Conservation (phyloP, 2,888 invertebrate genomes). For the Perizoma affinitatum region DNA sequence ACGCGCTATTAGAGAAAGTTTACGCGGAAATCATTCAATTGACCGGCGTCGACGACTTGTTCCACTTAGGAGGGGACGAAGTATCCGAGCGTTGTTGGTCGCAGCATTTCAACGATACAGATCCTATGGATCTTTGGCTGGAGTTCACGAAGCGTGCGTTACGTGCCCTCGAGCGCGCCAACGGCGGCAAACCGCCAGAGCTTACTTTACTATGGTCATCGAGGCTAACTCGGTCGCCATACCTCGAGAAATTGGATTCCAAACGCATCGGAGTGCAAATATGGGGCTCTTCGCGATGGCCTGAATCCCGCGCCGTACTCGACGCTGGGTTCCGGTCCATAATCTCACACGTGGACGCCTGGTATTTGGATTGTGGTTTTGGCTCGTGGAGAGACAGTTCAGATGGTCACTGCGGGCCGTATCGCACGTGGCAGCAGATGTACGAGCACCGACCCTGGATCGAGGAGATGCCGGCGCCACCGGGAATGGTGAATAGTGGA, state of each 20-base stretch:
- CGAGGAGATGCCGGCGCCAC: conserved; percentile 53
- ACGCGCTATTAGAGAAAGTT: conserved; percentile 88
- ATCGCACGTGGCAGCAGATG: conserved; percentile 93
- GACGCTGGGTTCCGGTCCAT: conserved; percentile 91
- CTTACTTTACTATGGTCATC: conserved; percentile 90
- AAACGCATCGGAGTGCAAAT: conserved; percentile 88
- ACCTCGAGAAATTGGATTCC: conserved; percentile 83
- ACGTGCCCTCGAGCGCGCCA: conserved; percentile 85
- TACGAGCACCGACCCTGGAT: conserved; percentile 93
- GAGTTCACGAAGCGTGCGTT: conserved; percentile 89
- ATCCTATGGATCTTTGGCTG: conserved; percentile 91
- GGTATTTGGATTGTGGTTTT: conserved; percentile 95
- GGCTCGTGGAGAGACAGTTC: conserved; percentile 93
- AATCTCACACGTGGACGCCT: conserved; percentile 93
- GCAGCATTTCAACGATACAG: conserved; percentile 89
- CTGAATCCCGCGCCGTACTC: conserved; percentile 90
- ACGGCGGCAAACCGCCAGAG: conserved; percentile 82
- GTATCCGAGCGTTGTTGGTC: conserved; percentile 93
- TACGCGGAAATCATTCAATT: conserved; percentile 90
- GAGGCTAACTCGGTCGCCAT: conserved; percentile 89
- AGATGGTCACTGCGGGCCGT: conserved; percentile 94
- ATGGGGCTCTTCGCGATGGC: conserved; percentile 93
- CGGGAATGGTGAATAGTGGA: conserved; percentile 73
- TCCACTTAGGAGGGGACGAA: conserved; percentile 93
- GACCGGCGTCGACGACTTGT: conserved; percentile 90